These are phyloP conservation scores for Medauroidea extradentata DNA, from an alignment of 1,140 invertebrate species.

Conservation along the genomic window DNA sequence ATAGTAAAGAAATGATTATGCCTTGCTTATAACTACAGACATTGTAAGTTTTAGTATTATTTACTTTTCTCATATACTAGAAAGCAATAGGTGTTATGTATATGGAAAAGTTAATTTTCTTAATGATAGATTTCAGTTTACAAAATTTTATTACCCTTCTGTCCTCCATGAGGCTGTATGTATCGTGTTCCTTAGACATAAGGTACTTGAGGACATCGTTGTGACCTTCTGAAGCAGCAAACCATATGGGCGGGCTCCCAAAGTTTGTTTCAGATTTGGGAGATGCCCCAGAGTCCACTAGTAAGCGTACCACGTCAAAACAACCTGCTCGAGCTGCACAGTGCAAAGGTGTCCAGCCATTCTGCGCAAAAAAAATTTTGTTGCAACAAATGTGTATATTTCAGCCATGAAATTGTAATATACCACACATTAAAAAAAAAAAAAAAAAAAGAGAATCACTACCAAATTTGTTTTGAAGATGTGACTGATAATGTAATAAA, in stretches of 20 bases:
- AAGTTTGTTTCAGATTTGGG: slow-evolving; percentile 89
- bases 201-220: slow-evolving; percentile 93
- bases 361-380: too few species aligned
- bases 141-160: slow-evolving; percentile 56
- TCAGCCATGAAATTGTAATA: too few species aligned
- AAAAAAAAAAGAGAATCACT: too few species aligned
- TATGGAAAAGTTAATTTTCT: too few species aligned
- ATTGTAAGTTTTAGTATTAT: not conserved
- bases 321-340: slow-evolving; percentile 93
- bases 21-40: not conserved
- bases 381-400: too few species aligned
- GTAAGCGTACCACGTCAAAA: slow-evolving; percentile 88
- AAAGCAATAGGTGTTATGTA: too few species aligned
- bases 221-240: slow-evolving; percentile 94
- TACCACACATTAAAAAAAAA: too few species aligned
- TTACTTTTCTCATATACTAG: too few species aligned
- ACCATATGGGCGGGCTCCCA: slow-evolving; percentile 94
- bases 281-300: slow-evolving; percentile 93
- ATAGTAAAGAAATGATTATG: too few species aligned
- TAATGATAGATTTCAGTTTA: too few species aligned
- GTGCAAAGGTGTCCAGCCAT: slow-evolving; percentile 96
- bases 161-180: slow-evolving; percentile 95
- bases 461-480: too few species aligned
- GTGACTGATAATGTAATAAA: too few species aligned
- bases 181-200: slow-evolving; percentile 96